Percentiles rank a stretch among this genome's conserved stretches.
Evolutionary conservation across 1,140 invertebrate species (phyloP).

Genomic region (Mizuhopecten yessoensis): DNA sequence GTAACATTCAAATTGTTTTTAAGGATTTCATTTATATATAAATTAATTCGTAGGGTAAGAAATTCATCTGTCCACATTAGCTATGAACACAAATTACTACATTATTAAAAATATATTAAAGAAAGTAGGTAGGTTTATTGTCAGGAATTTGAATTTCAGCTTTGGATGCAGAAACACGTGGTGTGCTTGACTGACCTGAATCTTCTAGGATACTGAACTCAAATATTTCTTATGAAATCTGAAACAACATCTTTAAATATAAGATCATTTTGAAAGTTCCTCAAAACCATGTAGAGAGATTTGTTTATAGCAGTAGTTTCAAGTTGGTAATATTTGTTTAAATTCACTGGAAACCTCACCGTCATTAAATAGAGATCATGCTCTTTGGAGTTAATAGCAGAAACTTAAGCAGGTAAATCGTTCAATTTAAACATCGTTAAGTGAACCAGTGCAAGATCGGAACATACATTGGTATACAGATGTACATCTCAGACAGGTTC

Average conservation of each 20-base stretch:
- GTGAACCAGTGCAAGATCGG: neutral
- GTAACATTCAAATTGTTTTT: too few relatives aligned
- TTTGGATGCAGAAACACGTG: too few relatives aligned
- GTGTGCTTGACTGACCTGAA: too few relatives aligned
- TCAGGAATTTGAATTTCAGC: too few relatives aligned
- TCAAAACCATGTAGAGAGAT: neutral
- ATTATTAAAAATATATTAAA: too few relatives aligned
- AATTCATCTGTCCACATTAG: too few relatives aligned
- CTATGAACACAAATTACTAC: too few relatives aligned
- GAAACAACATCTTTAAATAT: neutral
- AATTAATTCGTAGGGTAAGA: too few relatives aligned
- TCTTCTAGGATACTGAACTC: neutral
- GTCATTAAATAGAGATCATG: slow-evolving; percentile 9
- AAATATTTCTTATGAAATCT: neutral
- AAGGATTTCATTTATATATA: too few relatives aligned
- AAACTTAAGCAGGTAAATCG: slow-evolving; percentile 38
- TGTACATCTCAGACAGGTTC: neutral
- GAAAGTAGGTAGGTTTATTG: too few relatives aligned
- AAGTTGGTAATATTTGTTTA: slow-evolving; percentile 28
- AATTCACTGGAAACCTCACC: neutral
- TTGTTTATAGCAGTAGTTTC: neutral
- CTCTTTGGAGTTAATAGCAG: neutral
- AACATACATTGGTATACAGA: neutral
- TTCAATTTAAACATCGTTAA: slow-evolving; percentile 28
- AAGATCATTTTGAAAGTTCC: slow-evolving; percentile 17